phyloP scores from a whole-genome alignment of 1,140 invertebrate species.

The Acromyrmex echinatior region DNA sequence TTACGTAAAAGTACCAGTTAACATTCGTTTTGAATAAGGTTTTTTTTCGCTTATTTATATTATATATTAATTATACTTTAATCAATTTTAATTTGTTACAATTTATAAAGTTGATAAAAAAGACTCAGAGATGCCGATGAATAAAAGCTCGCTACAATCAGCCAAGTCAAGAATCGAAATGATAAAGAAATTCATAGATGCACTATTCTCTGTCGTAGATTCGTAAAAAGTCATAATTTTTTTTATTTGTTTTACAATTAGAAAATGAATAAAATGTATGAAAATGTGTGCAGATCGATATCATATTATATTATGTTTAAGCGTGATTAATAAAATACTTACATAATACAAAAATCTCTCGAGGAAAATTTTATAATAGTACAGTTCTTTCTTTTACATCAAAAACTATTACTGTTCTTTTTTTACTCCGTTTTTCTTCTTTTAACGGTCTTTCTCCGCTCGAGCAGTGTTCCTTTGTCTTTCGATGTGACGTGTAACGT shows the following conservation, averaged over 20 bases:
- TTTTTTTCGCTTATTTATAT: too few relatives aligned
- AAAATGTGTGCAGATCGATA: background rate
- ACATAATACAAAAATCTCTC: background rate
- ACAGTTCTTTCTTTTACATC: background rate
- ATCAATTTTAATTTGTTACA: too few relatives aligned
- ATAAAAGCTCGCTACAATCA: background rate
- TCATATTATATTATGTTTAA: background rate
- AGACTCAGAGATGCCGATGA: background rate
- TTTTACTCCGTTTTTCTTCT: background rate
- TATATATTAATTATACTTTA: too few relatives aligned
- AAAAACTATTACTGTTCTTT: background rate
- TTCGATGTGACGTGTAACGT: background rate
- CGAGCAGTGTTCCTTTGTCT: slow-evolving; percentile 35
- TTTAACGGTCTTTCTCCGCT: slow-evolving; percentile 3
- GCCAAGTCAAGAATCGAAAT: background rate
- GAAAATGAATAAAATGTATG: background rate
- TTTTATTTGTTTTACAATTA: background rate
- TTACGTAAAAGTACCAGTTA: too few relatives aligned
- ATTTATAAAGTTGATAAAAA: too few relatives aligned
- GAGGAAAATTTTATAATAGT: background rate
- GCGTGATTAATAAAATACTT: background rate
- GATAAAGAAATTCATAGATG: background rate
- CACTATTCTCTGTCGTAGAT: background rate
- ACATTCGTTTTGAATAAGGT: too few relatives aligned
- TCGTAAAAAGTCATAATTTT: background rate